Percentiles rank a stretch among this genome's conserved stretches.
phyloP scores from a whole-genome alignment of 2,113 vertebrate species.

The Neoarius graeffei region DNA sequence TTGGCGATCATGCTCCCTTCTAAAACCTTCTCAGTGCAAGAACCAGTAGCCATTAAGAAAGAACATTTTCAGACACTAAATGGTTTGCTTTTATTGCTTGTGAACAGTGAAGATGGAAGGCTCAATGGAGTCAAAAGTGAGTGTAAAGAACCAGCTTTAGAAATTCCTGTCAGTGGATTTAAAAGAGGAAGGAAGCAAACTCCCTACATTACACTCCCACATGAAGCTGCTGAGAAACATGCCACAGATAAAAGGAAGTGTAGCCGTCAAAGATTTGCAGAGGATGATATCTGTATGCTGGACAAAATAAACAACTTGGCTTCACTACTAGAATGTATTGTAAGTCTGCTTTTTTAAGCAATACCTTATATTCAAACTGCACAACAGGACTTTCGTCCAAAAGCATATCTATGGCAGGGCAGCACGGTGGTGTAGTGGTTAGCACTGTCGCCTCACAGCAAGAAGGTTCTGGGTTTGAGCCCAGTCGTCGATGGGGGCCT shows the following conservation, averaged over 20 bases:
- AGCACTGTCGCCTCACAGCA: too few species aligned
- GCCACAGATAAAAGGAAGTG: constrained; percentile 9
- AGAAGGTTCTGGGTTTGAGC: too few species aligned
- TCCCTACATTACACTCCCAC: constrained; percentile 42
- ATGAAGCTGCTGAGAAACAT: constrained; percentile 48
- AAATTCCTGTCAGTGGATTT: neutral
- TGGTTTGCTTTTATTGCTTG: constrained; percentile 18
- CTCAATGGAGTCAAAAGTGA: neutral
- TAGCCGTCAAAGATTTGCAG: neutral
- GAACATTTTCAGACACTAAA: neutral
- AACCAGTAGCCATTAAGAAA: neutral
- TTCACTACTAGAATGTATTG: neutral
- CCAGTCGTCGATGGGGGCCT: too few species aligned
- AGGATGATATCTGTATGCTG: constrained; percentile 18
- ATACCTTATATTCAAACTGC: neutral
- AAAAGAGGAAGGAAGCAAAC: constrained; percentile 54
- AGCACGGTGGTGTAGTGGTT: too few species aligned
- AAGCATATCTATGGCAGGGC: neutral
- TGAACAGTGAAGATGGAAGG: neutral
- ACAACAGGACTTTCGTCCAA: neutral
- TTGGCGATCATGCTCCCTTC: neutral
- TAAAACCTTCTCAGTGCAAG: neutral
- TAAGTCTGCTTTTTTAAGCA: neutral
- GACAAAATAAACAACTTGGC: neutral
- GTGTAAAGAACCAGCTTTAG: constrained; percentile 14